Evolutionary conservation across 92 coral and sea anemone genomes (phyloP).

Genomic region (Muricea muricata): DNA sequence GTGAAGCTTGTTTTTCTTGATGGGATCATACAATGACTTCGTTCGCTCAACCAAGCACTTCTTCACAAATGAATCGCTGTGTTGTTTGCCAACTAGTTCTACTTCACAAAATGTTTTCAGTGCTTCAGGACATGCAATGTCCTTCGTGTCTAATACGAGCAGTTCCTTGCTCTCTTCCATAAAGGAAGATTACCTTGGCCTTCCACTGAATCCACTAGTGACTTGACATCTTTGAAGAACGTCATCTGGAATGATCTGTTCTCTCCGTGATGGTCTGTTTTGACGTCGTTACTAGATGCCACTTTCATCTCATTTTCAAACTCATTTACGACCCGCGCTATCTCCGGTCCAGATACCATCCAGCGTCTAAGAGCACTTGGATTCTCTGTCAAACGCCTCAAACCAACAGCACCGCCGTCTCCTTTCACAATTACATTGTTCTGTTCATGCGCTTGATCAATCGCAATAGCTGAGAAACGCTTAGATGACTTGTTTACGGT

Average conservation of each 20-base stretch:
- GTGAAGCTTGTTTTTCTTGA: slow-evolving; percentile 58
- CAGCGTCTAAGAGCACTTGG: slow-evolving; percentile 56
- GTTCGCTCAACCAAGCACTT: slow-evolving; percentile 50
- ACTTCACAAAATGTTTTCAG: slow-evolving; percentile 49
- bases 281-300: slow-evolving; percentile 28
- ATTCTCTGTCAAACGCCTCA: slow-evolving; percentile 67
- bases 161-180: slow-evolving; percentile 64
- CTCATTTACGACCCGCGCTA: slow-evolving; percentile 38
- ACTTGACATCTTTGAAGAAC: slow-evolving; percentile 60
- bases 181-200: slow-evolving; percentile 71
- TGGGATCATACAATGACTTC: slow-evolving; percentile 53
- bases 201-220: slow-evolving; percentile 55
- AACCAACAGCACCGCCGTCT: slow-evolving; percentile 67
- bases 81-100: slow-evolving; percentile 49
- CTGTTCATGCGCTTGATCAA: slow-evolving; percentile 72
- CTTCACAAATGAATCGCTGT: slow-evolving; percentile 42
- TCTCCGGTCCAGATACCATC: slow-evolving; percentile 39
- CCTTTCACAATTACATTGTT: slow-evolving; percentile 74
- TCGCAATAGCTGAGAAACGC: slow-evolving; percentile 66
- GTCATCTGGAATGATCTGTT: slow-evolving; percentile 62
- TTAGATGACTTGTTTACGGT: slow-evolving; percentile 57
- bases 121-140: slow-evolving; percentile 53
- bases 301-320: slow-evolving; percentile 23
- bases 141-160: slow-evolving; percentile 59
- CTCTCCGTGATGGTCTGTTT: slow-evolving; percentile 60